Conservation (phyloP, 2,113 vertebrate genomes). For the Odobenus rosmarus region DNA sequence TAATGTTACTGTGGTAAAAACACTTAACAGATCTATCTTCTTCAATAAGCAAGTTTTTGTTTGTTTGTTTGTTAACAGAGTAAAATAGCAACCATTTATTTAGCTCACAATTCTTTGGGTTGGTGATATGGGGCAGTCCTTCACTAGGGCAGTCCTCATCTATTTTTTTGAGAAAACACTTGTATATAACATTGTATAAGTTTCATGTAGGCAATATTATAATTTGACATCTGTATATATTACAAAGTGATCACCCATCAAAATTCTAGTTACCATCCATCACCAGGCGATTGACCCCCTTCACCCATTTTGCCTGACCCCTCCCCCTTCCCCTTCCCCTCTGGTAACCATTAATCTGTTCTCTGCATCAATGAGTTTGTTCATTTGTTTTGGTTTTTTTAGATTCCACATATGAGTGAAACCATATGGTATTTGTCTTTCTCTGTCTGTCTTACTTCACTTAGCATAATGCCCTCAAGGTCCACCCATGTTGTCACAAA, state of each 20-base stretch:
- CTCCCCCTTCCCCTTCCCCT: not conserved
- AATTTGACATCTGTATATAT: not conserved
- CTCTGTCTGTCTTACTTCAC: not conserved
- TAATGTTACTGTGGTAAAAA: not conserved
- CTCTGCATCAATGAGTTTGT: not conserved
- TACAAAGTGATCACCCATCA: not conserved
- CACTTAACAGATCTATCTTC: not conserved
- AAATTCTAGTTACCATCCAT: not conserved
- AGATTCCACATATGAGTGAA: not conserved
- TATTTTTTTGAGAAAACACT: not conserved
- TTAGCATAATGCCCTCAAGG: not conserved
- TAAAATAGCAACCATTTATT: not conserved
- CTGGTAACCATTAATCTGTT: not conserved
- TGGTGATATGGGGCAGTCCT: not conserved
- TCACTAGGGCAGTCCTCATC: not conserved
- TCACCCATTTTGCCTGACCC: not conserved
- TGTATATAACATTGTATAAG: not conserved
- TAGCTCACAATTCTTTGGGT: not conserved
- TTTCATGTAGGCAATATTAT: not conserved
- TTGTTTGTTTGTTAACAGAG: not conserved
- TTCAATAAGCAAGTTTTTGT: not conserved
- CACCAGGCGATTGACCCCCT: not conserved
- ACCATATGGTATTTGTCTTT: not conserved
- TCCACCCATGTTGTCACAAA: not conserved
- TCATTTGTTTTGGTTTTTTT: not conserved